Conservation (phyloP, 2,888 invertebrate species). For the Leucania comma region DNA sequence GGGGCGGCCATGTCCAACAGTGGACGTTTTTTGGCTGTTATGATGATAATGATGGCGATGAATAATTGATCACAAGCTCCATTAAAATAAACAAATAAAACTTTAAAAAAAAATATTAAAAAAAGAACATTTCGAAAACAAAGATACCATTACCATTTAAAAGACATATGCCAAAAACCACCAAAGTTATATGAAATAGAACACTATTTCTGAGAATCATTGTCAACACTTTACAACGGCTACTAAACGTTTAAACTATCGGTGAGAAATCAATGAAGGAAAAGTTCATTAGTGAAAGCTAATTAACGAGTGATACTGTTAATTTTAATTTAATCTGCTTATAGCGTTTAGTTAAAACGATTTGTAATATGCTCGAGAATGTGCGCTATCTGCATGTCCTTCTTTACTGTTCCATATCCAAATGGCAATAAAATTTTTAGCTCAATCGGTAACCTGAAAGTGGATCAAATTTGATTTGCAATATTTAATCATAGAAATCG, state of each 20-base stretch:
- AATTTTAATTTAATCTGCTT: conserved; percentile 15
- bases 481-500: no score
- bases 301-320: conserved; percentile 24
- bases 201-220: conserved; percentile 15
- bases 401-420: background rate
- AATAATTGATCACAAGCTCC: no score
- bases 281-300: conserved; percentile 23
- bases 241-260: background rate
- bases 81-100: no score
- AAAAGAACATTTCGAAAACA: no score
- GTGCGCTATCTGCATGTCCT: background rate
- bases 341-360: conserved; percentile 10
- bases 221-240: conserved; percentile 8
- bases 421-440: no score
- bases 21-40: no score
- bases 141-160: conserved; percentile 15
- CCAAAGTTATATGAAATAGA: background rate
- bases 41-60: no score
- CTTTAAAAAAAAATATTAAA: no score
- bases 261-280: background rate
- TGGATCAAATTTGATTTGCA: no score
- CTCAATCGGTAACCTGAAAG: no score
- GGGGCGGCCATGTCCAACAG: no score
- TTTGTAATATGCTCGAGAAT: background rate
- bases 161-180: background rate